Percentiles rank a stretch among this genome's conserved stretches.
Evolutionary conservation across 2,888 invertebrate genomes (phyloP).

Genomic region (Scotopteryx bipunctaria): DNA sequence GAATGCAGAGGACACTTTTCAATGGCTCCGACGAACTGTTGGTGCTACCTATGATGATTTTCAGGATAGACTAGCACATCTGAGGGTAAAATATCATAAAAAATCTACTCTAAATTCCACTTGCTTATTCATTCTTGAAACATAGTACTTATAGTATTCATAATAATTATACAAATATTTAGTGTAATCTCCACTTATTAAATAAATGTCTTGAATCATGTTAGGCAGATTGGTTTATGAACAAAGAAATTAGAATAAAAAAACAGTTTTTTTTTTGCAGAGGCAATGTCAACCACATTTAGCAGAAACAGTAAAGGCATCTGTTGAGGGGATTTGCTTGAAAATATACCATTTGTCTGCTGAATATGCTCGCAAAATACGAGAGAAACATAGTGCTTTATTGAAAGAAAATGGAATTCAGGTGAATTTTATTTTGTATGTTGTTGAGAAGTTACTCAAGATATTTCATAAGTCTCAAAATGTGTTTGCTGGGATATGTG

Average conservation of each 20-base stretch:
- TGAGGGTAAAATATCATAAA: conserved; percentile 83
- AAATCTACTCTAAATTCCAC: neutral
- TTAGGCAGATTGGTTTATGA: no score
- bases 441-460: no score
- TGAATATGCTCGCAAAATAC: conserved; percentile 95
- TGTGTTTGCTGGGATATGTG: no score
- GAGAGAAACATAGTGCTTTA: conserved; percentile 92
- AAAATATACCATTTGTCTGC: conserved; percentile 96
- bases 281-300: conserved; percentile 98
- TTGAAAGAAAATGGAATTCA: conserved; percentile 94
- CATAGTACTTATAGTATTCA: neutral
- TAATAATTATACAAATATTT: conserved; percentile 7
- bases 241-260: no score
- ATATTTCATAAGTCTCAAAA: no score
- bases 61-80: conserved; percentile 93
- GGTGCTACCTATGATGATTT: conserved; percentile 98
- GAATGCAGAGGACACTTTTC: conserved; percentile 99
- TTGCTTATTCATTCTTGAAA: neutral
- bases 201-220: no score
- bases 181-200: no score
- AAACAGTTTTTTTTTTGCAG: no score
- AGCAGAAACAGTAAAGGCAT: conserved; percentile 96
- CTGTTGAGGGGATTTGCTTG: conserved; percentile 96
- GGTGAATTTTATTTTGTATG: conserved; percentile 50
- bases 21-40: conserved; percentile 96